A percentile compares a stretch with the other conserved stretches of the same genome.
Conservation (phyloP, 2,113 vertebrate species). For the Eretmochelys imbricata region DNA sequence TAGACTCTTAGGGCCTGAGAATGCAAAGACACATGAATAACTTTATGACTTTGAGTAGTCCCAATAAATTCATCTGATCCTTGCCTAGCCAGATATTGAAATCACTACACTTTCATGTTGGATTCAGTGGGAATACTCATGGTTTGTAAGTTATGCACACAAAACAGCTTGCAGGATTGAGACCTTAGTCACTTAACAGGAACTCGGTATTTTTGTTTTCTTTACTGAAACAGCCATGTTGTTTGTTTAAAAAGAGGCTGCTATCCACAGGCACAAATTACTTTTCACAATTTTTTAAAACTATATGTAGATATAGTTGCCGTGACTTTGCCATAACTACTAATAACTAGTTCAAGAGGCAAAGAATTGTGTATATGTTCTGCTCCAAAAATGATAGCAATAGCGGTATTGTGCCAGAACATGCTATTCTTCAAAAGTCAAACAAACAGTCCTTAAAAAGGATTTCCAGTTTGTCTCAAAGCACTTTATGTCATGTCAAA, state of each 20-base stretch:
- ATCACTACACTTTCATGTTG: neutral
- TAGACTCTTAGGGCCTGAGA: neutral
- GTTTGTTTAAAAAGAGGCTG: neutral
- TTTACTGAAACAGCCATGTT: neutral
- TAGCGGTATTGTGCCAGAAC: neutral
- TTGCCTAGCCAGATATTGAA: neutral
- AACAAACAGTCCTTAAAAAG: neutral
- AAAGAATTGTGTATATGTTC: neutral
- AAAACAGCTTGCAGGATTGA: neutral
- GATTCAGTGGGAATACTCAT: neutral
- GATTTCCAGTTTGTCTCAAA: neutral
- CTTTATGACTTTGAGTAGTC: neutral
- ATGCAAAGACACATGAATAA: neutral
- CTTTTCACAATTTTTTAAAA: neutral
- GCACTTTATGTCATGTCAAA: neutral
- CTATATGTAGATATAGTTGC: no score
- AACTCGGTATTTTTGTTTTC: neutral
- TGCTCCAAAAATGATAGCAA: neutral
- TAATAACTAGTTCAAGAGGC: neutral
- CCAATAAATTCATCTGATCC: neutral
- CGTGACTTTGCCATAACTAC: neutral
- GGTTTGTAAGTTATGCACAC: neutral
- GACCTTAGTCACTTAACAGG: neutral
- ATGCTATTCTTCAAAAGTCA: neutral
- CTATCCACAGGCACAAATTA: neutral